phyloP scores from a whole-genome alignment of 2,797 vertebrate species.

The Meriones psammophilus region DNA sequence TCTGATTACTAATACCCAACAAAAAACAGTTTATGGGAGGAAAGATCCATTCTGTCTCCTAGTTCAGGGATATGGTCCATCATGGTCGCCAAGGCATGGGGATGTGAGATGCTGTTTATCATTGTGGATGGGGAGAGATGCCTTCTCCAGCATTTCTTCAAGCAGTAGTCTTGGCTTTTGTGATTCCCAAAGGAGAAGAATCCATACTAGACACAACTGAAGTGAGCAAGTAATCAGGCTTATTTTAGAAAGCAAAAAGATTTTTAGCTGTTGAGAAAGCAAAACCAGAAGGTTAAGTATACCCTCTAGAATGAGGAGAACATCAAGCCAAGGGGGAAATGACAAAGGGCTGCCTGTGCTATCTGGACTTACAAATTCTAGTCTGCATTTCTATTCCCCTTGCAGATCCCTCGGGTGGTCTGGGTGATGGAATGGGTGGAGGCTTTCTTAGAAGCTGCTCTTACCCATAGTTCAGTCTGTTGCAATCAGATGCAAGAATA shows the following conservation, averaged over 20 bases:
- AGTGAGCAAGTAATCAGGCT: neutral
- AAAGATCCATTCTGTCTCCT: neutral
- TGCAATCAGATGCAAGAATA: neutral
- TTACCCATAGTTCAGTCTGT: neutral
- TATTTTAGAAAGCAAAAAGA: neutral
- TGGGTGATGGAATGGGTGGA: neutral
- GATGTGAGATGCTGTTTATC: neutral
- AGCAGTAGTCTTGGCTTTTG: neutral
- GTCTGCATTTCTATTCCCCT: neutral
- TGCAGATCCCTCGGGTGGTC: neutral
- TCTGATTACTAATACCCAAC: neutral
- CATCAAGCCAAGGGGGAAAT: neutral
- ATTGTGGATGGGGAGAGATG: neutral
- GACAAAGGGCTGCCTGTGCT: neutral
- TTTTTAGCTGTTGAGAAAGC: neutral
- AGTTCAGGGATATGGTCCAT: neutral
- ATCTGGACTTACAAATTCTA: neutral
- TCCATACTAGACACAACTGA: neutral
- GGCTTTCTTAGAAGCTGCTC: neutral
- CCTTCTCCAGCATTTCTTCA: neutral
- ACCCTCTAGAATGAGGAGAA: neutral
- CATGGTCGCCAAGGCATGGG: neutral
- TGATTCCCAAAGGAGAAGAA: neutral
- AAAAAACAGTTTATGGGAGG: neutral
- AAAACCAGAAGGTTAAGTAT: neutral